Percentiles rank a stretch among this genome's conserved stretches.
These are phyloP conservation scores for Lydus trimaculatus DNA, from an alignment of 2,888 invertebrate genomes.

Conservation along the genomic window DNA sequence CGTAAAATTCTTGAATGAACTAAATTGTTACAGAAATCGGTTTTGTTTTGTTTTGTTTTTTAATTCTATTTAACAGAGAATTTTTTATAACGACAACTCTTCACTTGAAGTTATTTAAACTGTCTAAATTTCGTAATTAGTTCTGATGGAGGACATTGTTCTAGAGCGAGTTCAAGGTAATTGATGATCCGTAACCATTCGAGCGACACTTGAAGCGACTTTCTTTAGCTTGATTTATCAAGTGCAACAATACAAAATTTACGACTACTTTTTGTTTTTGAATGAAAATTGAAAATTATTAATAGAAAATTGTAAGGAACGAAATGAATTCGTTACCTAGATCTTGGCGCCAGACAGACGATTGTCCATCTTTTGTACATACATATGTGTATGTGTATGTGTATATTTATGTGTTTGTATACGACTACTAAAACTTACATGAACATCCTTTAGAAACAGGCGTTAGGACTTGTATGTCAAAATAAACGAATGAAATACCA, in stretches of 20 bases:
- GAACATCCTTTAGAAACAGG: background rate
- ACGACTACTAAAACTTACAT: background rate
- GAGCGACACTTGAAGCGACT: background rate
- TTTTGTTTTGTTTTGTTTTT: background rate
- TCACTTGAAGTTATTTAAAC: background rate
- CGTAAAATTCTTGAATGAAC: background rate
- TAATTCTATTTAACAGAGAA: too few species aligned
- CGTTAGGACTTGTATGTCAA: background rate
- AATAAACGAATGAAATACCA: slow-evolving; percentile 16
- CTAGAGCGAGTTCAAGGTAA: background rate
- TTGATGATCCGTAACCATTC: slow-evolving; percentile 4
- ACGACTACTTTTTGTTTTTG: background rate
- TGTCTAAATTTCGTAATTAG: background rate
- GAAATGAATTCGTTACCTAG: background rate
- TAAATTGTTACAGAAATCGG: background rate
- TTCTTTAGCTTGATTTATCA: background rate
- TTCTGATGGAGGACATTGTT: background rate
- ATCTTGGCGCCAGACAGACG: background rate
- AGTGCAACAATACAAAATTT: background rate
- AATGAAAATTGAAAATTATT: background rate
- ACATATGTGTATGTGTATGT: background rate
- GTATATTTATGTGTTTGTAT: background rate
- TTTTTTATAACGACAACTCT: background rate
- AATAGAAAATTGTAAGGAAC: background rate
- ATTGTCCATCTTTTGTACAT: background rate